Evolutionary conservation across 2,888 invertebrate species (phyloP), one percentile per base, ranked within the genome.

Genomic region (Lycaena phlaeas): DNA sequence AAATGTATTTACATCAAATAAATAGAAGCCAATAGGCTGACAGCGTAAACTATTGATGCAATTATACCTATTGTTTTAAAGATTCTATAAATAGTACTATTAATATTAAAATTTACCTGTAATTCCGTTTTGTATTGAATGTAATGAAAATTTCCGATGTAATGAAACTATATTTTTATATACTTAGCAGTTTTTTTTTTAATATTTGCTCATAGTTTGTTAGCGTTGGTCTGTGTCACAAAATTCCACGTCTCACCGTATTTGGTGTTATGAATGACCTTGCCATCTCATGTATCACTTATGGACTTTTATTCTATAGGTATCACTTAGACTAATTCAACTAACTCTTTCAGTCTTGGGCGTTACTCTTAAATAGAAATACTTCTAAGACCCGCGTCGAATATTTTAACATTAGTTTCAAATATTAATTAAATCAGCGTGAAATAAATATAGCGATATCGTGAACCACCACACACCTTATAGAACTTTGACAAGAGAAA

Each of bases 341-440:
- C 77, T 81, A 78, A 77, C 82, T 75, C 34, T 79, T 81, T 82
- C 82, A 84, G 84, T 84, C 82, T 84, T 84, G 79, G 76, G 76
- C 81, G 82, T 82, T 82, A 77, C 79, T 72, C 82, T 82, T 81
- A 82, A 74, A 74, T 81, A 78, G 71, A 79, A 76, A 79, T 78
- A 81, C 66, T 76, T 68, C 76, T 81, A 75, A 60, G 77, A 71
- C 82, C 82, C 82, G 82, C 82, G 82, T 82, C 73, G 79, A 74
- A 77, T 72, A 61, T 68, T 68, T 61, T 59, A 56, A 50, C 14
- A 25, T 26, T 36, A 22, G 9, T 54, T 57, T 59, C 52, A 62
- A 62, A 59, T 57, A 45, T 54, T 47, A 47, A 51, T 47, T 52
- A 50, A 54, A 53, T 53, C 57, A 60, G 63, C 59, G 57, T 66